These are phyloP conservation scores for Baronia brevicornis DNA, from an alignment of 2,888 invertebrate genomes.

Conservation along the genomic window DNA sequence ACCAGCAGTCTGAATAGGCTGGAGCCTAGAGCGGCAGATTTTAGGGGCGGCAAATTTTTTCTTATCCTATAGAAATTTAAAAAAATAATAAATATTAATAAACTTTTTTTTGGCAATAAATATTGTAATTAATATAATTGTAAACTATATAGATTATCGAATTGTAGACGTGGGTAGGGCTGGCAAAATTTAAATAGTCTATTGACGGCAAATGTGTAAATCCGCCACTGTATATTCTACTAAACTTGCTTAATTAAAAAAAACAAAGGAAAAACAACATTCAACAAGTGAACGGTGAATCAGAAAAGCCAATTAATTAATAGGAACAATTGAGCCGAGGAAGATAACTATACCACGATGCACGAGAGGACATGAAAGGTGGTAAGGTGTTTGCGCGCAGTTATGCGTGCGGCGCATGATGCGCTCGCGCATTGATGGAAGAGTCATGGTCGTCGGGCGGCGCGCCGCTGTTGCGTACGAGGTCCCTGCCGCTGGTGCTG, in stretches of 20 bases:
- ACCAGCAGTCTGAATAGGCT: no score
- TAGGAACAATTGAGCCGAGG: constrained; percentile 4
- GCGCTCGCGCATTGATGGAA: constrained; percentile 70
- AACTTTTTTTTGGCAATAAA: no score
- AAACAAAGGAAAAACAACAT: no score
- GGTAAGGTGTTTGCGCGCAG: constrained; percentile 45
- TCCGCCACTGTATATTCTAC: no score
- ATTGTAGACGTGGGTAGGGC: no score
- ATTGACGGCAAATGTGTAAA: not conserved
- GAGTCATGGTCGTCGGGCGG: constrained; percentile 75
- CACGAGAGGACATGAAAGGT: constrained; percentile 51
- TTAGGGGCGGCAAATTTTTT: no score
- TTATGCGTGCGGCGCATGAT: constrained; percentile 62
- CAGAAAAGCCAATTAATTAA: constrained; percentile 7
- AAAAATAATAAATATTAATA: no score
- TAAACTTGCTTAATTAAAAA: constrained; percentile 13
- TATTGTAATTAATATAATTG: no score
- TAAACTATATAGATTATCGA: no score
- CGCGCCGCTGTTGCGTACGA: constrained; percentile 78
- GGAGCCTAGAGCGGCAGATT: no score
- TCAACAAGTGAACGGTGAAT: constrained; percentile 18
- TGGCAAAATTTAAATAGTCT: no score
- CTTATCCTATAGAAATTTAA: no score
- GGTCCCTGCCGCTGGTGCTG: constrained; percentile 80
- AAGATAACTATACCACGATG: constrained; percentile 25